Evolutionary conservation across 92 coral and sea anemone species (phyloP).

Genomic region (Epizoanthus fatuus): DNA sequence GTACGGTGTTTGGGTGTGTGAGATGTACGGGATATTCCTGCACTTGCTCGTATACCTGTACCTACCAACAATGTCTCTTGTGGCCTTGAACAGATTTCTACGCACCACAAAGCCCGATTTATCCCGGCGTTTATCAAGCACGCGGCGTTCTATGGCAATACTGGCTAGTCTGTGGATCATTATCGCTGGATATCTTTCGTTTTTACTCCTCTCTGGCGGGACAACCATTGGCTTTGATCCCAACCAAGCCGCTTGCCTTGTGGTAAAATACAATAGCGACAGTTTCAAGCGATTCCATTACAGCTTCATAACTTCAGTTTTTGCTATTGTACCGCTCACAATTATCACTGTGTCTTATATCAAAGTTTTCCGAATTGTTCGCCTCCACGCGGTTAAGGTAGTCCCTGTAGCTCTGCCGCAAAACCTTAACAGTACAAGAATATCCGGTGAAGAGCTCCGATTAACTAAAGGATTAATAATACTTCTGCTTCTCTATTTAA

Average conservation of each 20-base stretch:
- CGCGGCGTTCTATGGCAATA: not conserved
- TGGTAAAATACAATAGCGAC: conserved; percentile 2
- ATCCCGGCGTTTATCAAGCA: conserved; percentile 20
- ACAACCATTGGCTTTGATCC: conserved; percentile 22
- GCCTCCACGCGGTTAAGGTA: conserved; percentile 12
- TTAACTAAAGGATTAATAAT: conserved; percentile 4
- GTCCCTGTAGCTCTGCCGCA: not conserved
- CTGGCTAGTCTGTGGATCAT: not conserved
- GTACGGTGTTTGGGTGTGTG: conserved; percentile 21
- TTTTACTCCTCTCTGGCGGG: conserved; percentile 30
- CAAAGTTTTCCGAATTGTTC: conserved; percentile 23
- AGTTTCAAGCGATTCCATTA: conserved; percentile 27
- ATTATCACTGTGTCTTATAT: conserved; percentile 22
- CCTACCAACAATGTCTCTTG: conserved; percentile 38
- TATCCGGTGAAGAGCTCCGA: conserved; percentile 12
- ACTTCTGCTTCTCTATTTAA: not conserved
- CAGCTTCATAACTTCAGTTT: conserved; percentile 25
- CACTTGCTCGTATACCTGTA: conserved; percentile 19
- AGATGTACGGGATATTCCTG: conserved; percentile 10
- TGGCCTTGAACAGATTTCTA: conserved; percentile 33
- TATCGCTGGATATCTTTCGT: conserved; percentile 11
- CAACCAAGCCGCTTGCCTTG: conserved; percentile 31
- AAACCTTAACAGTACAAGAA: not conserved
- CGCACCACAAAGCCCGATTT: conserved; percentile 8
- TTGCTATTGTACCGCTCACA: conserved; percentile 18